Conservation (phyloP, 2,113 vertebrate genomes). For the Solenodon paradoxus region DNA sequence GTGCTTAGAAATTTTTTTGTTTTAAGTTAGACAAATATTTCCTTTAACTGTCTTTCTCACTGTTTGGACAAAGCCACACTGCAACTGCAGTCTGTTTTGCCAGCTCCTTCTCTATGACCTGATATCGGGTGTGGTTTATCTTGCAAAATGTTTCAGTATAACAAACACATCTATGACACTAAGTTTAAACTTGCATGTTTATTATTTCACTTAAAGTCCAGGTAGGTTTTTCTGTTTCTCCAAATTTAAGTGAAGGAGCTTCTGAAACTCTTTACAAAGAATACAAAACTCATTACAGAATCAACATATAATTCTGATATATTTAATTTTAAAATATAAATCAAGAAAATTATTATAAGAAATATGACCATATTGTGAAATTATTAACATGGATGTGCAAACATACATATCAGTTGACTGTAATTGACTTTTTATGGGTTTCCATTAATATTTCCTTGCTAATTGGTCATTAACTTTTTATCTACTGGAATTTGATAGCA, state of each 20-base stretch:
- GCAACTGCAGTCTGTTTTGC: not conserved
- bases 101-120: not conserved
- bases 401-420: not conserved
- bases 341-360: not conserved
- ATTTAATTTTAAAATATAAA: not conserved
- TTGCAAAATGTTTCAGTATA: not conserved
- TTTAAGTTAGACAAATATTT: not conserved
- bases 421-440: not conserved
- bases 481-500: slow-evolving; percentile 19
- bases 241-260: not conserved
- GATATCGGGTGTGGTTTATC: not conserved
- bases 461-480: slow-evolving; percentile 6
- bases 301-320: not conserved
- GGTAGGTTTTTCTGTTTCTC: not conserved
- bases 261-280: slow-evolving; percentile 46
- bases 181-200: not conserved
- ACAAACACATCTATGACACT: not conserved
- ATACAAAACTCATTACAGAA: not conserved
- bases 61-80: too few species aligned
- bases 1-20: not conserved
- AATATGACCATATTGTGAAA: not conserved
- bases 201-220: slow-evolving; percentile 13
- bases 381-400: not conserved
- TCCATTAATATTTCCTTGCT: slow-evolving; percentile 5
- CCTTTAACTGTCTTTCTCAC: not conserved